phyloP scores from a whole-genome alignment of 37 sponge, comb jelly and placozoan genomes.

The Crambe crambe region DNA sequence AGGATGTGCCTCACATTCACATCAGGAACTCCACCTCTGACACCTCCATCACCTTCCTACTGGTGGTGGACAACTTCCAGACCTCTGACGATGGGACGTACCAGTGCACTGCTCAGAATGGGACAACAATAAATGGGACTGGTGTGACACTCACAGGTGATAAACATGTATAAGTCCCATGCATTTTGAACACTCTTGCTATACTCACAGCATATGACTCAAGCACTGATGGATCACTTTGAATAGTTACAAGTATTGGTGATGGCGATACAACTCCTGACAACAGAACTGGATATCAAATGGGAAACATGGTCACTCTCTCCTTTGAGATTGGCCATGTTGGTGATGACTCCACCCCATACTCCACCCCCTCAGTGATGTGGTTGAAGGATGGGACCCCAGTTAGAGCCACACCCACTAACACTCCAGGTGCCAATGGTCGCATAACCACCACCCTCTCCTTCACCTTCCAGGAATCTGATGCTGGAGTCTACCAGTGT shows the following conservation, averaged over 20 bases:
- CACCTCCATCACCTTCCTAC: background rate
- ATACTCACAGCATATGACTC: background rate
- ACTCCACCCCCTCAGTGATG: conserved; percentile 13
- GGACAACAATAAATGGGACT: background rate
- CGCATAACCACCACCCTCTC: background rate
- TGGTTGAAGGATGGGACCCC: conserved; percentile 28
- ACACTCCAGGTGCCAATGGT: conserved; percentile 1
- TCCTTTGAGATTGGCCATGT: conserved; percentile 1
- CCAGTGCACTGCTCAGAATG: conserved; percentile 10
- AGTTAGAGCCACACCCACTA: background rate
- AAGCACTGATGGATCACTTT: background rate
- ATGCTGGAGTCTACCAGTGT: conserved; percentile 54
- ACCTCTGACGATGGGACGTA: conserved; percentile 8
- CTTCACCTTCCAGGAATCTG: conserved; percentile 11
- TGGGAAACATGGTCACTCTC: background rate
- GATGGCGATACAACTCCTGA: background rate
- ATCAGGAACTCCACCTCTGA: conserved; percentile 4
- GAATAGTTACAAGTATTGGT: background rate
- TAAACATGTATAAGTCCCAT: no score
- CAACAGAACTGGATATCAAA: background rate
- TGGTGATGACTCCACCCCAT: background rate
- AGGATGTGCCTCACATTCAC: conserved; percentile 35
- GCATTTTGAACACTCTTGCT: background rate
- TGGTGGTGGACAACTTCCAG: conserved; percentile 26
- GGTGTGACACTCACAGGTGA: conserved; percentile 11